These are phyloP conservation scores for Dilophus febrilis DNA, from an alignment of 2,888 invertebrate genomes.

Conservation along the genomic window DNA sequence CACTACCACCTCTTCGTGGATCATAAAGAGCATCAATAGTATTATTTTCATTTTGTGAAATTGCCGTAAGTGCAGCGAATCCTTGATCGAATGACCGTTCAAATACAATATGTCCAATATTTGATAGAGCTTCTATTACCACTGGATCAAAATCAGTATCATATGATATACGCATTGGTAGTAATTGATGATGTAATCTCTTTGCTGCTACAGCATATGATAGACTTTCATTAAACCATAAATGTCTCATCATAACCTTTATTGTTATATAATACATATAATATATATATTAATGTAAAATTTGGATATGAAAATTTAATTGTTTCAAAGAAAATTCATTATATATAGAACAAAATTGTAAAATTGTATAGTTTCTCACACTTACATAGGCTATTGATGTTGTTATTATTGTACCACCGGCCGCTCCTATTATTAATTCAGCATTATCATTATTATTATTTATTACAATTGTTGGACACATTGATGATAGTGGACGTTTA, in stretches of 20 bases:
- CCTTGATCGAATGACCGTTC: neutral
- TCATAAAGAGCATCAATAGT: conserved; percentile 1
- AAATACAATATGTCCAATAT: conserved; percentile 3
- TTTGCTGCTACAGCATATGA: conserved; percentile 48
- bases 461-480: conserved; percentile 69
- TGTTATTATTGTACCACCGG: conserved; percentile 83
- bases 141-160: conserved; percentile 32
- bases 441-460: conserved; percentile 42
- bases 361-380: no score
- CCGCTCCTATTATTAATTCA: conserved; percentile 58
- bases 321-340: neutral
- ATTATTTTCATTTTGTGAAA: neutral
- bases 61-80: conserved; percentile 6
- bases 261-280: no score
- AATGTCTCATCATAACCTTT: conserved; percentile 49
- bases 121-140: neutral
- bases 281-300: neutral
- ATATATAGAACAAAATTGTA: no score
- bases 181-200: conserved; percentile 75
- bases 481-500: conserved; percentile 77
- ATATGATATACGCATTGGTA: conserved; percentile 53
- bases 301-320: neutral
- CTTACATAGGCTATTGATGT: conserved; percentile 56
- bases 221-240: conserved; percentile 46
- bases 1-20: conserved; percentile 2